phyloP scores from a whole-genome alignment of 1,140 invertebrate species.

The Drosophila orena region DNA sequence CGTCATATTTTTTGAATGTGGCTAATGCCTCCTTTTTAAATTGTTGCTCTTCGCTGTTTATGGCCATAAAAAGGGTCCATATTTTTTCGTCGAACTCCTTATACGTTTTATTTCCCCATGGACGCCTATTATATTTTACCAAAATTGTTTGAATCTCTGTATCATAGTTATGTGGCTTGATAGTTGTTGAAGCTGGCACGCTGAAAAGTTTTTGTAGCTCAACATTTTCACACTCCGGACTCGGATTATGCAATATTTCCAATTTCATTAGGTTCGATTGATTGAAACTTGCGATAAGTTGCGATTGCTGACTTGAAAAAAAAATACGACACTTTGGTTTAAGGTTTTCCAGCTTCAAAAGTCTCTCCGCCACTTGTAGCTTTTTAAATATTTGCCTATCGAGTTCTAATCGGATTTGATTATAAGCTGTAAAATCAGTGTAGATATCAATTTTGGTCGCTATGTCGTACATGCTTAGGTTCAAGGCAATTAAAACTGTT shows the following conservation, averaged over 20 bases:
- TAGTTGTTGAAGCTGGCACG: background rate
- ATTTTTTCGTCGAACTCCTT: conserved; percentile 4
- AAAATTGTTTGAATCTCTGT: background rate
- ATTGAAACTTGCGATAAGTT: background rate
- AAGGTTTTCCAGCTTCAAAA: background rate
- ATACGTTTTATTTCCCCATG: background rate
- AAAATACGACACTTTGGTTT: background rate
- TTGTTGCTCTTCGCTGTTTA: background rate
- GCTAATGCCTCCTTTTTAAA: background rate
- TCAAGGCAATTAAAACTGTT: background rate
- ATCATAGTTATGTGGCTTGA: background rate
- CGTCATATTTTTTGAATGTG: background rate
- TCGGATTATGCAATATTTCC: background rate
- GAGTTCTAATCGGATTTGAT: background rate
- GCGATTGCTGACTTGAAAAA: background rate
- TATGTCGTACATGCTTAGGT: background rate
- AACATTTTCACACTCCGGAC: conserved; percentile 4
- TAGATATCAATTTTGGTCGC: conserved; percentile 2
- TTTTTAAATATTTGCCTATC: background rate
- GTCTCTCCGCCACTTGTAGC: background rate
- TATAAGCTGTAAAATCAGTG: conserved; percentile 1
- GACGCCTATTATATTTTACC: background rate
- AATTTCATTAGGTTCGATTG: conserved; percentile 1
- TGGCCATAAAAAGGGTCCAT: conserved; percentile 8
- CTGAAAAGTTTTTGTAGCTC: background rate